Percentiles rank a stretch among this genome's conserved stretches.
Evolutionary conservation across 2,888 invertebrate species (phyloP).

Genomic region (Ganaspis brasiliensis): DNA sequence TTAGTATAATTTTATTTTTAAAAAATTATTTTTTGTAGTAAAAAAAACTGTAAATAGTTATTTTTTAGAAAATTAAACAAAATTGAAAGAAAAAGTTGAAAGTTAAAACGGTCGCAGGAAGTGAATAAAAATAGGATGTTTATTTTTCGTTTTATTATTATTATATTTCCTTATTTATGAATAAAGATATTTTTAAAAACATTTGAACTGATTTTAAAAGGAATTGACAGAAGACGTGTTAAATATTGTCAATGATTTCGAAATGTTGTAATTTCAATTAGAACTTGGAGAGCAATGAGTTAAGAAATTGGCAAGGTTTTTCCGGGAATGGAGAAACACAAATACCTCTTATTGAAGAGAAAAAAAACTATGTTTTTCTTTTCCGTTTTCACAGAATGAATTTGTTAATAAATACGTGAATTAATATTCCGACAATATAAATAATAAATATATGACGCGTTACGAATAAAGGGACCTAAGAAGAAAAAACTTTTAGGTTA

Average conservation of each 20-base stretch:
- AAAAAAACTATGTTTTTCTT: slow-evolving; percentile 1
- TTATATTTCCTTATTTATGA: not conserved
- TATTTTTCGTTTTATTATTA: not conserved
- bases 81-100: too few relatives aligned
- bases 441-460: too few relatives aligned
- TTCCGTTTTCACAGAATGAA: not conserved
- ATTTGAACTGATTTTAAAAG: not conserved
- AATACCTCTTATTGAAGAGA: not conserved
- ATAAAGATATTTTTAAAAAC: not conserved
- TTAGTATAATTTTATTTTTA: not conserved
- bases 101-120: too few relatives aligned
- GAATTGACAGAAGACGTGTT: not conserved
- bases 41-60: too few relatives aligned
- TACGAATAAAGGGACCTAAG: too few relatives aligned
- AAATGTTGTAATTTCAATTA: slow-evolving; percentile 33
- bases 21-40: not conserved
- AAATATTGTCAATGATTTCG: slow-evolving; percentile 9
- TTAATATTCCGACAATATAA: too few relatives aligned
- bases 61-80: too few relatives aligned
- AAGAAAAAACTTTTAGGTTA: too few relatives aligned
- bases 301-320: slow-evolving; percentile 33
- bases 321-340: slow-evolving; percentile 20
- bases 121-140: too few relatives aligned
- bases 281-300: slow-evolving; percentile 7
- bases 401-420: not conserved